Evolutionary conservation across 1,140 invertebrate genomes (phyloP).

Genomic region (Solen grandis): DNA sequence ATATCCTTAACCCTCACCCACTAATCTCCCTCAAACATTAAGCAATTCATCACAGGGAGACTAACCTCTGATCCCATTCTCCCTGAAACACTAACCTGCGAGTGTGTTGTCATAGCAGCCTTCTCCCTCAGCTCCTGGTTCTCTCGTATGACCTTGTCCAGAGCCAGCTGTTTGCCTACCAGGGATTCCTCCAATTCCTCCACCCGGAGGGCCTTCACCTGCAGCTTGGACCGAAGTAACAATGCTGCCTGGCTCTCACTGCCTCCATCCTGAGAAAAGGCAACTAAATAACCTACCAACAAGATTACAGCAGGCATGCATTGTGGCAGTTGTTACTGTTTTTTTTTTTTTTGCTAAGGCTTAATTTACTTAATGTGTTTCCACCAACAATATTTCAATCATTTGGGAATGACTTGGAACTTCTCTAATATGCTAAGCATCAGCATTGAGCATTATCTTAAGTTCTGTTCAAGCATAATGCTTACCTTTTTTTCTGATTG

Average conservation of each 20-base stretch:
- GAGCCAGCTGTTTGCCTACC: constrained; percentile 67
- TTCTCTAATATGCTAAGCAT: constrained; percentile 2
- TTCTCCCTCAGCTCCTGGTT: constrained; percentile 55
- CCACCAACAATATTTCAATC: too few relatives aligned
- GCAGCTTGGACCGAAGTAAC: constrained; percentile 53
- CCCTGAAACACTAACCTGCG: not conserved
- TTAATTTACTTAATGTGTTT: too few relatives aligned
- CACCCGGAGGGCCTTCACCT: constrained; percentile 53
- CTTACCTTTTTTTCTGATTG: too few relatives aligned
- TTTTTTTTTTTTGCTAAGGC: not conserved
- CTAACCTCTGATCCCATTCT: too few relatives aligned
- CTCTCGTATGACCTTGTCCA: constrained; percentile 66
- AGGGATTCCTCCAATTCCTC: constrained; percentile 68
- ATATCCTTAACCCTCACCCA: too few relatives aligned
- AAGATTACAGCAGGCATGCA: not conserved
- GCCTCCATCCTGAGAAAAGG: constrained; percentile 35
- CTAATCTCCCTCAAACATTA: too few relatives aligned
- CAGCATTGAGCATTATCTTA: too few relatives aligned
- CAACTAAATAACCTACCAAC: not conserved
- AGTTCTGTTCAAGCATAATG: too few relatives aligned
- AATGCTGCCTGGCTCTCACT: constrained; percentile 27
- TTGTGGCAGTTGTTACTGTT: not conserved
- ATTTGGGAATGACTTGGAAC: too few relatives aligned
- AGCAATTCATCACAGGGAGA: too few relatives aligned
- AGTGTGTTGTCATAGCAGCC: not conserved